Percentiles rank a stretch among this genome's conserved stretches.
Evolutionary conservation across 2,113 vertebrate species (phyloP).

Genomic region (Tamias sibiricus): DNA sequence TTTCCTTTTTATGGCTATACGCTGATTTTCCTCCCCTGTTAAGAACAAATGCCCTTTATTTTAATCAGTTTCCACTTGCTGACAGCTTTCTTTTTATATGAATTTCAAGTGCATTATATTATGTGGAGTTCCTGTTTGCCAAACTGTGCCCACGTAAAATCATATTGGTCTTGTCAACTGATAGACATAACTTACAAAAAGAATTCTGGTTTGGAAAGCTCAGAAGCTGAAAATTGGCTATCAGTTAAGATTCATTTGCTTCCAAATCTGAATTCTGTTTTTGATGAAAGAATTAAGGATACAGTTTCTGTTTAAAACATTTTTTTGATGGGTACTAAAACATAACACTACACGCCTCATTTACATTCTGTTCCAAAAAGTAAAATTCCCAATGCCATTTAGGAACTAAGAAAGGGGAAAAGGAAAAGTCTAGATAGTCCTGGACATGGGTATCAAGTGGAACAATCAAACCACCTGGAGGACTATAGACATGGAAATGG

Average conservation of each 20-base stretch:
- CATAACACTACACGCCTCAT: conserved; percentile 39
- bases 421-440: background rate
- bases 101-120: conserved; percentile 70
- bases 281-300: conserved; percentile 64
- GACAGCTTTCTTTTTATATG: conserved; percentile 76
- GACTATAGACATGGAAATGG: conserved; percentile 51
- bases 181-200: conserved; percentile 76
- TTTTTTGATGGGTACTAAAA: conserved; percentile 46
- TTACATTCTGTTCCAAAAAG: conserved; percentile 56
- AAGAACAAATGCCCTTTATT: conserved; percentile 76
- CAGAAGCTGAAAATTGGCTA: conserved; percentile 72
- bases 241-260: conserved; percentile 70
- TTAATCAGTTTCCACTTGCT: conserved; percentile 65
- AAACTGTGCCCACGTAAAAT: conserved; percentile 74
- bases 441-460: conserved; percentile 35
- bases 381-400: conserved; percentile 42
- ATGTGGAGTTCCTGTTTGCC: conserved; percentile 72
- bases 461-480: conserved; percentile 71
- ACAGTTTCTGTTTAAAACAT: conserved; percentile 45
- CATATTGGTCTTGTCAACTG: conserved; percentile 81
- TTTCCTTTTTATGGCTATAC: conserved; percentile 65
- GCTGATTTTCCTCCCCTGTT: conserved; percentile 56
- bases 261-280: conserved; percentile 74
- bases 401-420: background rate
- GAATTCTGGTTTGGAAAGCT: conserved; percentile 74